A percentile compares a stretch with the other conserved stretches of the same genome.
phyloP scores from a whole-genome alignment of 2,113 vertebrate species.

The Hipposideros armiger region DNA sequence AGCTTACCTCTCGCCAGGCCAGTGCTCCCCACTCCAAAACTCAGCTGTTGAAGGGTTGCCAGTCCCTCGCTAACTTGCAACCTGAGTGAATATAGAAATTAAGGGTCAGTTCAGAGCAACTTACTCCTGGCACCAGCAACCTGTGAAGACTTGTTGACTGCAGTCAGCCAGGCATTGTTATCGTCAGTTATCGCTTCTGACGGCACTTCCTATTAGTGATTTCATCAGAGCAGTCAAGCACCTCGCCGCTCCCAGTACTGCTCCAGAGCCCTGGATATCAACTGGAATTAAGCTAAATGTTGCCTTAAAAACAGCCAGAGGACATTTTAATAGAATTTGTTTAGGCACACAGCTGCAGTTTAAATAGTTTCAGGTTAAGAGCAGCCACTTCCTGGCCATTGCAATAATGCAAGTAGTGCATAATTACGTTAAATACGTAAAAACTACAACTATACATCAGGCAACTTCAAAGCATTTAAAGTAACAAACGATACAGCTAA shows the following conservation, averaged over 20 bases:
- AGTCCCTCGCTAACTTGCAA: neutral
- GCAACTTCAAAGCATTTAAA: neutral
- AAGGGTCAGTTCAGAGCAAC: neutral
- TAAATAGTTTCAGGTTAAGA: neutral
- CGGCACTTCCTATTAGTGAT: conserved; percentile 96
- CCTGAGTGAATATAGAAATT: neutral
- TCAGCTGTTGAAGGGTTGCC: neutral
- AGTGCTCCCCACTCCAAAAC: no score
- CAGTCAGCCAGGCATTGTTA: conserved; percentile 83
- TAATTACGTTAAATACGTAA: fast-evolving
- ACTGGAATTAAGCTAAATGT: neutral
- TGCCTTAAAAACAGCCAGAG: no score
- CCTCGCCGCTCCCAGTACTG: neutral
- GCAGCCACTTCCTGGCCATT: neutral
- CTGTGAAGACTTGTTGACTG: neutral
- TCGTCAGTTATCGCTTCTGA: conserved; percentile 97
- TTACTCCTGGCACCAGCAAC: neutral
- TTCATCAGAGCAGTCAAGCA: conserved; percentile 90
- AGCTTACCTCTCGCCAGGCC: neutral
- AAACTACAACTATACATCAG: neutral
- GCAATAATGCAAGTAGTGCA: neutral
- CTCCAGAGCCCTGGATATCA: neutral
- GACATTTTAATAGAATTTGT: neutral
- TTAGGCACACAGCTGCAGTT: fast-evolving
- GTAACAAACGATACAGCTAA: neutral